Evolutionary conservation across 2,888 invertebrate species (phyloP).

Genomic region (Odontothrips loti): DNA sequence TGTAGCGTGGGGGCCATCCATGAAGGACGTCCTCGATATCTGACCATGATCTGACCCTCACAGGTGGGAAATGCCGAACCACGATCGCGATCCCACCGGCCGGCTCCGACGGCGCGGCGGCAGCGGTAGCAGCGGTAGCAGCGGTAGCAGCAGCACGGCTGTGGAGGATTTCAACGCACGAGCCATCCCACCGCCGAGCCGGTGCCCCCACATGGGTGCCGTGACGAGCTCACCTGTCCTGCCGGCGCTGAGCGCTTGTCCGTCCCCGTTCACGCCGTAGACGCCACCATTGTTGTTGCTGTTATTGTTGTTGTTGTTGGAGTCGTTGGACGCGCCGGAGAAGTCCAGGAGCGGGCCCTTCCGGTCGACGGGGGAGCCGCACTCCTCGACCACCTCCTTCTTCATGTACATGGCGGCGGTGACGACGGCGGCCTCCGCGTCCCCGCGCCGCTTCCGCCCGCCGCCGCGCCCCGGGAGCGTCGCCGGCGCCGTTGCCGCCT

Average conservation of each 20-base stretch:
- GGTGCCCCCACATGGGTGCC: too few relatives aligned
- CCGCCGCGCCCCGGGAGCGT: not conserved
- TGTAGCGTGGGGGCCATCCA: too few relatives aligned
- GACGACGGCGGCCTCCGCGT: not conserved
- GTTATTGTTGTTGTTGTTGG: constrained; percentile 1
- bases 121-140: too few relatives aligned
- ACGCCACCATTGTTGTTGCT: not conserved
- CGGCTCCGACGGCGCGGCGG: too few relatives aligned
- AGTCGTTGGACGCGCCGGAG: not conserved
- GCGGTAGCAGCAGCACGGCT: too few relatives aligned
- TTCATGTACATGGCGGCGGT: constrained; percentile 16
- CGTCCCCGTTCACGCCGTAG: not conserved
- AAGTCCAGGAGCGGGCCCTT: constrained; percentile 10
- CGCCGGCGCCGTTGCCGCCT: not conserved
- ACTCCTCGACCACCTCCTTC: constrained; percentile 24
- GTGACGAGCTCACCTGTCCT: too few relatives aligned
- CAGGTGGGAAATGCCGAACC: too few relatives aligned
- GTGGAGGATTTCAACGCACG: not conserved
- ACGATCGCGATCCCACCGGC: too few relatives aligned
- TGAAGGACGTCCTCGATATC: too few relatives aligned
- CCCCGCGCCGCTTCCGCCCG: not conserved
- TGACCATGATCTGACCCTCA: too few relatives aligned
- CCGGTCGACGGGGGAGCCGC: constrained; percentile 15
- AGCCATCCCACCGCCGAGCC: not conserved
- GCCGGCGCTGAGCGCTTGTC: not conserved